Evolutionary conservation across 2,888 invertebrate species (phyloP).

Genomic region (Chymomyza procnemis): DNA sequence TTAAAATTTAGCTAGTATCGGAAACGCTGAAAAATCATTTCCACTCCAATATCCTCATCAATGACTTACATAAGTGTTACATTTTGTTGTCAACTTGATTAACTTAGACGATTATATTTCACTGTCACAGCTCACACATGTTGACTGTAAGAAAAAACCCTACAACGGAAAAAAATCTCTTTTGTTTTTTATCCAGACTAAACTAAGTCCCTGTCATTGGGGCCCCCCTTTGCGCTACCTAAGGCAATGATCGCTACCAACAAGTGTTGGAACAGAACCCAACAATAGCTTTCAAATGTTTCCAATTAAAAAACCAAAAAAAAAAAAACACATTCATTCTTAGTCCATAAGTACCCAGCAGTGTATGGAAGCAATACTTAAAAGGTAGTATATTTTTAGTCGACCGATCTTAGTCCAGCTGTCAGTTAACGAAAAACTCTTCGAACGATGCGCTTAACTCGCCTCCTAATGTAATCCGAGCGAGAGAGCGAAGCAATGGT

Average conservation of each 20-base stretch:
- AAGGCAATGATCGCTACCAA: conserved; percentile 63
- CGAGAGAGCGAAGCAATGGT: conserved; percentile 32
- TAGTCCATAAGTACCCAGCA: neutral
- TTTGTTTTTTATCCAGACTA: neutral
- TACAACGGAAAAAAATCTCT: neutral
- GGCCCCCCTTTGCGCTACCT: conserved; percentile 23
- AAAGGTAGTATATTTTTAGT: conserved; percentile 18
- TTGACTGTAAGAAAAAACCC: neutral
- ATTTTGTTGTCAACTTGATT: neutral
- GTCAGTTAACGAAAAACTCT: conserved; percentile 17
- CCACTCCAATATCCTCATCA: neutral
- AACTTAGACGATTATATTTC: neutral
- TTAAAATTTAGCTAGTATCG: too few relatives aligned
- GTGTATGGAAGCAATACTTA: neutral
- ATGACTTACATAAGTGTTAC: neutral
- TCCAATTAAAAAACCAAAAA: conserved; percentile 61
- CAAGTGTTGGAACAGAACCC: conserved; percentile 54
- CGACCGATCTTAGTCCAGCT: conserved; percentile 27
- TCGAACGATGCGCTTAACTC: conserved; percentile 53
- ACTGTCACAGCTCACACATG: neutral
- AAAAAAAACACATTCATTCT: conserved; percentile 9
- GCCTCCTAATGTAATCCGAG: conserved; percentile 58
- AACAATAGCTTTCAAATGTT: conserved; percentile 70
- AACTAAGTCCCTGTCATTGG: neutral
- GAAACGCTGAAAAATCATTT: neutral